Percentiles rank a stretch among this genome's conserved stretches.
Evolutionary conservation across 2,888 invertebrate genomes (phyloP).

Genomic region (Atrina japonica): DNA sequence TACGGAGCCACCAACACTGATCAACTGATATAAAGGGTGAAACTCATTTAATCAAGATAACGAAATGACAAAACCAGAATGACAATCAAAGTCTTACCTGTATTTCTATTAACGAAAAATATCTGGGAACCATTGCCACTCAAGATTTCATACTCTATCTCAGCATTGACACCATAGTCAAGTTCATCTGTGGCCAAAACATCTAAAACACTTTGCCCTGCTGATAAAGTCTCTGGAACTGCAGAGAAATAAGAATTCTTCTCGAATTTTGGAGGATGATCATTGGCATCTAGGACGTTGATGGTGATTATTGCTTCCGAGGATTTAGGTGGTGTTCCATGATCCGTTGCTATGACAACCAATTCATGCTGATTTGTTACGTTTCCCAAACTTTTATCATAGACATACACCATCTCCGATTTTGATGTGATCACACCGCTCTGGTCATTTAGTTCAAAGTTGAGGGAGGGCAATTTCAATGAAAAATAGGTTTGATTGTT

Average conservation of each 20-base stretch:
- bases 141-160: constrained; percentile 89
- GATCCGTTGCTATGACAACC: constrained; percentile 92
- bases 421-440: constrained; percentile 95
- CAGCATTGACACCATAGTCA: constrained; percentile 94
- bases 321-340: constrained; percentile 96
- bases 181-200: constrained; percentile 81
- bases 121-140: constrained; percentile 88
- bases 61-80: no score
- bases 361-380: constrained; percentile 69
- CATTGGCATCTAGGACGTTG: constrained; percentile 95
- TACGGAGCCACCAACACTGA: no score
- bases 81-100: constrained; percentile 85
- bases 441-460: constrained; percentile 92
- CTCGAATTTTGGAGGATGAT: constrained; percentile 93
- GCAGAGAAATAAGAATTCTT: constrained; percentile 79
- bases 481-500: constrained; percentile 75
- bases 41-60: no score
- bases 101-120: constrained; percentile 88
- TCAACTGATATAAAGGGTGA: no score
- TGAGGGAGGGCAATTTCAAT: constrained; percentile 83
- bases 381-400: constrained; percentile 45
- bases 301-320: constrained; percentile 92
- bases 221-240: constrained; percentile 85
- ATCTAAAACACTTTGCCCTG: constrained; percentile 88
- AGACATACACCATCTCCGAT: constrained; percentile 82